Evolutionary conservation across 2,797 vertebrate genomes (phyloP), one percentile per base, ranked within the genome.

Genomic region (Cyprinodon diabolis): DNA sequence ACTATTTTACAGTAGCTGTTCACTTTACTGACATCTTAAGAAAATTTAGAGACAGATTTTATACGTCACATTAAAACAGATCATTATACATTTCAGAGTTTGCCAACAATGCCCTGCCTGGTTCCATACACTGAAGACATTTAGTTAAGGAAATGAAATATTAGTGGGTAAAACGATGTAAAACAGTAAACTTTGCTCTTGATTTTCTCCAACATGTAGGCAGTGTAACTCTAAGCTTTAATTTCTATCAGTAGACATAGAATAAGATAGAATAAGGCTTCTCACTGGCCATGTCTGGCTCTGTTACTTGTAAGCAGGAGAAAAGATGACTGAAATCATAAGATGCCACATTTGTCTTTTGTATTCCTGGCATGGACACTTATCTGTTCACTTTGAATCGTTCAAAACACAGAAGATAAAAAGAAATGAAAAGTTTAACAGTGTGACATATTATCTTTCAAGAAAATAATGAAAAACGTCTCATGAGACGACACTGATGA

Each of bases 1-100:
- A 76, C 30, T 78, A 13, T 74, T 78, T 78, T 75, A 84, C 82
- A 90, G 89, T 86, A 88, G 89, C 35, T 74, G 52, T 58, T 68
- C 84, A 86, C 79, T 84, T 80, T 74, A 75, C 15, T 73, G 40
- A 82, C 25, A 75, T 78, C 75, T 80, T 15, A 66, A 73, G 6
- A 74, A 30, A 30, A 76, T 72, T 80, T 84, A 55, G 63, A 75
- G 65, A 74, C 30, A 78, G 17, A 73, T 65, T 76, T 66, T 72
- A 66, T 60, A 68, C 43, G 76, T 77, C 57, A 73, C 79, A 82
- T 69, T 1, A 54, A 85, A 70, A 74, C 71, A 78, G 54, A 48
- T 45, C 40, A 72, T 63, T 83, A 74, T 72, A 84, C 58, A 9
- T 71, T 71, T 57, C 52, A 78, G 21, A 55, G 66, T 66, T 48